These are phyloP conservation scores for Condylostylus longicornis DNA, from an alignment of 1,140 invertebrate species.

Conservation along the genomic window DNA sequence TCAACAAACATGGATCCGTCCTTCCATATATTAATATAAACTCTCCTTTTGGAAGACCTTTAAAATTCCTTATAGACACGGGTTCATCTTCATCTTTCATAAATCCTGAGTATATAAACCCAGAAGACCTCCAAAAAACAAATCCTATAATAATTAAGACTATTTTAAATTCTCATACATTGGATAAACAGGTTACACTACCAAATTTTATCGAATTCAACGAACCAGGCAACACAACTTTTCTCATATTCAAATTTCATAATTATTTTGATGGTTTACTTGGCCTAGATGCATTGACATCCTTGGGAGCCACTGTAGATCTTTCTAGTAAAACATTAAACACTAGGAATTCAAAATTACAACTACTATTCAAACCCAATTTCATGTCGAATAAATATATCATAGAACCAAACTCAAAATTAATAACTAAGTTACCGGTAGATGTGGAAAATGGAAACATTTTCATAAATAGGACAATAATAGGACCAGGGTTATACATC, in stretches of 20 bases:
- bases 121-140: not conserved
- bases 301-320: too few species aligned
- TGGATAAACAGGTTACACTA: constrained; percentile 1
- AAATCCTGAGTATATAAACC: constrained; percentile 1
- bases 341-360: too few species aligned
- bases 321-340: too few species aligned
- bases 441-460: too few species aligned
- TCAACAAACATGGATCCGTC: not conserved
- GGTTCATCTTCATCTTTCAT: constrained; percentile 7
- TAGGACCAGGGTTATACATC: too few species aligned
- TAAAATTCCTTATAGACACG: constrained; percentile 7
- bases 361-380: too few species aligned
- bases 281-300: constrained; percentile 1
- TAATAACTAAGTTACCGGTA: too few species aligned
- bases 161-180: not conserved
- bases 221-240: not conserved
- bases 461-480: too few species aligned
- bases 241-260: constrained; percentile 9
- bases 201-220: constrained; percentile 8
- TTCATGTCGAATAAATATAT: too few species aligned
- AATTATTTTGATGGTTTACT: constrained; percentile 6
- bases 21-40: constrained; percentile 3
- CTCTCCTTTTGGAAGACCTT: constrained; percentile 1
- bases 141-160: constrained; percentile 1
- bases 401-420: too few species aligned